Percentiles rank a stretch among this genome's conserved stretches.
phyloP scores from a whole-genome alignment of 2,797 vertebrate genomes.

The Coilia nasus region DNA sequence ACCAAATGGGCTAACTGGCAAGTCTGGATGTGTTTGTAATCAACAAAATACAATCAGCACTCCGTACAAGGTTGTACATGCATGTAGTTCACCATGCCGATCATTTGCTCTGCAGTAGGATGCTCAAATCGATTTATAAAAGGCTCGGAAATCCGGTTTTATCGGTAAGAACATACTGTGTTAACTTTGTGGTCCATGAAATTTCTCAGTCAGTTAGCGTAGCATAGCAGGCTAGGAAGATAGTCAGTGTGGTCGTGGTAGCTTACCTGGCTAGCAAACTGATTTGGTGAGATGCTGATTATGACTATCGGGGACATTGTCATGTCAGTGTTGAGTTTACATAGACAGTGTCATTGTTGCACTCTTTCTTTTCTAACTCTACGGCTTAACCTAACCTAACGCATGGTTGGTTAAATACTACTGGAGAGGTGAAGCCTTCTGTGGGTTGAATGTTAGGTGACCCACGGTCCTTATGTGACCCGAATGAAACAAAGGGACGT shows the following conservation, averaged over 20 bases:
- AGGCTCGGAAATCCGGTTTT: conserved; percentile 81
- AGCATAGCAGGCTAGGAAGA: background rate
- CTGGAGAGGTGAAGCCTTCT: too few species aligned
- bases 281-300: background rate
- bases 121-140: conserved; percentile 81
- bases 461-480: too few species aligned
- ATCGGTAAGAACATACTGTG: conserved; percentile 65
- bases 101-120: conserved; percentile 75
- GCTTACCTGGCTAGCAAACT: background rate
- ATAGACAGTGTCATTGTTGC: too few species aligned
- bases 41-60: background rate
- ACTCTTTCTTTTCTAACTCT: too few species aligned
- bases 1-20: background rate
- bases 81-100: conserved; percentile 69
- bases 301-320: too few species aligned
- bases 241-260: background rate
- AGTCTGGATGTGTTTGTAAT: background rate
- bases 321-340: too few species aligned
- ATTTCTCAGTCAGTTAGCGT: background rate
- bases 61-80: background rate
- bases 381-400: too few species aligned
- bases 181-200: background rate
- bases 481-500: too few species aligned
- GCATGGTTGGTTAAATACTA: too few species aligned
- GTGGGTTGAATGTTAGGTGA: too few species aligned